Evolutionary conservation across 2,113 vertebrate species (phyloP).

Genomic region (Sisor rabdophorus): DNA sequence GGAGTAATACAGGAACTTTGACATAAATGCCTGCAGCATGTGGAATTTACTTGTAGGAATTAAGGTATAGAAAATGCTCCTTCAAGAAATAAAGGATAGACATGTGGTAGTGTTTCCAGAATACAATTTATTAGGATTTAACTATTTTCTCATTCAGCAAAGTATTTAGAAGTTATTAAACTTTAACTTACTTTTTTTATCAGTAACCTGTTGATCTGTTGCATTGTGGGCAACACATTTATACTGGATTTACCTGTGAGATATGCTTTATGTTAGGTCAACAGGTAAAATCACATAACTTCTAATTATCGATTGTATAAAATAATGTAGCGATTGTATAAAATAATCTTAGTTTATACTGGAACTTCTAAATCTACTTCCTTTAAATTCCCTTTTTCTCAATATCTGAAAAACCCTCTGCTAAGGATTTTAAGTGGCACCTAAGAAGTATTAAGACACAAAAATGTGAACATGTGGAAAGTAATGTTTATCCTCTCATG

Average conservation of each 20-base stretch:
- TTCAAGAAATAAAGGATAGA: conserved; percentile 21
- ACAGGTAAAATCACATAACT: conserved; percentile 30
- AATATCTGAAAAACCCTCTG: not conserved
- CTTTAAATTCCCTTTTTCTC: not conserved
- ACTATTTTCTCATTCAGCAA: conserved; percentile 6
- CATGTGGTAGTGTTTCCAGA: not conserved
- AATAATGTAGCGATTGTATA: not conserved
- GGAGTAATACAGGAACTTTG: conserved; percentile 39
- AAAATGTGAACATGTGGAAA: not conserved
- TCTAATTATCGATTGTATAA: too few relatives aligned
- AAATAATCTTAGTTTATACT: conserved; percentile 19
- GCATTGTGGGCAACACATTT: conserved; percentile 30
- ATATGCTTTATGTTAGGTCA: conserved; percentile 23
- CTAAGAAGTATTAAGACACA: not conserved
- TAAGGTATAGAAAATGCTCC: conserved; percentile 25
- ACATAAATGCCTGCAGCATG: conserved; percentile 38
- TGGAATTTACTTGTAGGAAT: conserved; percentile 30
- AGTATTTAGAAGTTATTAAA: not conserved
- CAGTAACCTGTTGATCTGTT: conserved; percentile 1
- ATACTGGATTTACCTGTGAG: not conserved
- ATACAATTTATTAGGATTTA: not conserved
- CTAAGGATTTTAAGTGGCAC: not conserved
- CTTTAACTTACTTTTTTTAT: too few relatives aligned
- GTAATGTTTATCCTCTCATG: not conserved
- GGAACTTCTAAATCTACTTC: conserved; percentile 1